These are phyloP conservation scores for Parnassius mnemosyne DNA, from an alignment of 2,888 invertebrate species.

Conservation along the genomic window DNA sequence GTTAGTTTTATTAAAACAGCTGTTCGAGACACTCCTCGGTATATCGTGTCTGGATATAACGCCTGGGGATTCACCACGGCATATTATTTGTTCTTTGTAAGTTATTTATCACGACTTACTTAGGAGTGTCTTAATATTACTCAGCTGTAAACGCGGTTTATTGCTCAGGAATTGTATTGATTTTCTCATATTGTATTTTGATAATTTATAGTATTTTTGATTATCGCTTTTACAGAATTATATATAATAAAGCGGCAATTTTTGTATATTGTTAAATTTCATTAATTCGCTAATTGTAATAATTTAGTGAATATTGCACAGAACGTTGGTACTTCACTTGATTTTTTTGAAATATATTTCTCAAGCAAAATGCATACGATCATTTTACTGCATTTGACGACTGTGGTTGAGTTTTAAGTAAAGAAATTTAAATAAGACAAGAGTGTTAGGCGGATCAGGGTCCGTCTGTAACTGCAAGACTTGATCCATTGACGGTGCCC, in stretches of 20 bases:
- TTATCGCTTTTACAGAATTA: slow-evolving; percentile 59
- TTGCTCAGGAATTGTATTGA: slow-evolving; percentile 79
- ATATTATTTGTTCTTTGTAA: slow-evolving; percentile 19
- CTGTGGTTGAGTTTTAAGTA: slow-evolving; percentile 67
- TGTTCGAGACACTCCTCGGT: slow-evolving; percentile 22
- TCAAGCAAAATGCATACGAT: slow-evolving; percentile 69
- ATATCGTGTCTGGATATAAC: slow-evolving; percentile 2
- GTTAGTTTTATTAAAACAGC: slow-evolving; percentile 42
- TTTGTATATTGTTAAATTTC: slow-evolving; percentile 69
- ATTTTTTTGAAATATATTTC: slow-evolving; percentile 77
- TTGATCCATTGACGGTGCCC: slow-evolving; percentile 16
- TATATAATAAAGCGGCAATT: slow-evolving; percentile 47
- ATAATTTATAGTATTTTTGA: slow-evolving; percentile 59
- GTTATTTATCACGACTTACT: slow-evolving; percentile 3
- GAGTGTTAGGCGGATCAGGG: slow-evolving; percentile 39
- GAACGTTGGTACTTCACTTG: slow-evolving; percentile 79
- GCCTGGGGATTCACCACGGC: slow-evolving; percentile 32
- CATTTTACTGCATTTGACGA: slow-evolving; percentile 68
- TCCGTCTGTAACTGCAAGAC: slow-evolving; percentile 7
- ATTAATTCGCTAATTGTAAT: slow-evolving; percentile 60
- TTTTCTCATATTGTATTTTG: slow-evolving; percentile 62
- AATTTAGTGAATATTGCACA: slow-evolving; percentile 75
- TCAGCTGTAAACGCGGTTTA: slow-evolving; percentile 33
- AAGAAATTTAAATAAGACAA: slow-evolving; percentile 44
- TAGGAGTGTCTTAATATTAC: slow-evolving; percentile 3